These are phyloP conservation scores for Euclidia mi DNA, from an alignment of 2,888 invertebrate species.

Conservation along the genomic window DNA sequence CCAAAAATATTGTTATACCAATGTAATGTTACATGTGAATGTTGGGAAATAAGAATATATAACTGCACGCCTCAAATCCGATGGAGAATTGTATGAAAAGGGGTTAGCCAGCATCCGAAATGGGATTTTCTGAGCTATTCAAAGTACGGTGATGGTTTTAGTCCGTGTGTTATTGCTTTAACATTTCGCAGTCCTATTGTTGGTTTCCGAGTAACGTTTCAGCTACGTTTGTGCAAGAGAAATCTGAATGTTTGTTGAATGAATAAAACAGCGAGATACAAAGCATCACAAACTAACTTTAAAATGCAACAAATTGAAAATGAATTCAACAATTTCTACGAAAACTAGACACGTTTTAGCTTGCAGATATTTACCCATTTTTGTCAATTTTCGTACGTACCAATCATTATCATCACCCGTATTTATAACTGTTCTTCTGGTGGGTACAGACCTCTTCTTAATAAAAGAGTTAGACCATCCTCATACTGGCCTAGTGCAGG, in stretches of 20 bases:
- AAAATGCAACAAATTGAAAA: too few species aligned
- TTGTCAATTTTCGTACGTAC: too few species aligned
- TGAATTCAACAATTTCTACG: too few species aligned
- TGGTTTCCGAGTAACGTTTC: background rate
- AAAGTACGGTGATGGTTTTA: background rate
- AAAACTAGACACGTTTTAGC: too few species aligned
- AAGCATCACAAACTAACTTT: too few species aligned
- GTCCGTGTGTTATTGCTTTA: background rate
- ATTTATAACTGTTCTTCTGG: too few species aligned
- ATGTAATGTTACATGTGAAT: conserved; percentile 44
- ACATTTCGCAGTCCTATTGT: background rate
- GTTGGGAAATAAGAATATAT: conserved; percentile 12
- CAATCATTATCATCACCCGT: too few species aligned
- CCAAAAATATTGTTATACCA: conserved; percentile 13
- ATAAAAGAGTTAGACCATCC: too few species aligned
- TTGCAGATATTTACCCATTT: too few species aligned
- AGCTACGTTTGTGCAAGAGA: background rate
- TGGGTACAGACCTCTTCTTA: too few species aligned
- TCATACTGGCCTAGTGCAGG: too few species aligned
- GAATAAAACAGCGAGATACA: too few species aligned
- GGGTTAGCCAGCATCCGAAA: background rate
- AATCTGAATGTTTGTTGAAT: background rate
- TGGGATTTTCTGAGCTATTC: background rate
- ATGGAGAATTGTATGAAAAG: conserved; percentile 4
- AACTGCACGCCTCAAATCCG: background rate